A percentile compares a stretch with the other conserved stretches of the same genome.
Conservation (phyloP, 1,140 invertebrate genomes). For the Drosophila ananassae region DNA sequence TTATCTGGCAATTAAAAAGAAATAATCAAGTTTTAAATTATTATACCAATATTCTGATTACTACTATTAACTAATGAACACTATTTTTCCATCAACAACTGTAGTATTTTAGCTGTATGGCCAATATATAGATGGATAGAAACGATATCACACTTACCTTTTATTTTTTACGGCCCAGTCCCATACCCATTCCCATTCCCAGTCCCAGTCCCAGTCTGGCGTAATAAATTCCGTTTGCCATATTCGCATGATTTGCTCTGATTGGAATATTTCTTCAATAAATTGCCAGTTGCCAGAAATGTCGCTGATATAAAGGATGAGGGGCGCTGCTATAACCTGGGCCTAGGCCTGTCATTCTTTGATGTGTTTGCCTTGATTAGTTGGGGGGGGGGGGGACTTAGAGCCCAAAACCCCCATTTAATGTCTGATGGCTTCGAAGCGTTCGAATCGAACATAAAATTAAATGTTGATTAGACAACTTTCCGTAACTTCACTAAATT, state of each 20-base stretch:
- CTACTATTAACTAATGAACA: background rate
- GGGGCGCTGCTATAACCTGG: too few species aligned
- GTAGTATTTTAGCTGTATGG: conserved; percentile 1
- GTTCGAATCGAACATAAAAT: conserved; percentile 74
- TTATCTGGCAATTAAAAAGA: too few species aligned
- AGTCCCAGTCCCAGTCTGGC: conserved; percentile 32
- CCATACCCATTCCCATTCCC: background rate
- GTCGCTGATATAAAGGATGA: conserved; percentile 57
- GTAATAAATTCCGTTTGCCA: conserved; percentile 76
- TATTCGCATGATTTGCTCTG: conserved; percentile 81
- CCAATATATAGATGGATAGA: conserved; percentile 39
- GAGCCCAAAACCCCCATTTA: background rate
- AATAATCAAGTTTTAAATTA: background rate
- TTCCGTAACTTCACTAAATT: background rate
- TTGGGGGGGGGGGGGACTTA: conserved; percentile 22
- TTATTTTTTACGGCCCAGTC: conserved; percentile 70
- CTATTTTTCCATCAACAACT: background rate
- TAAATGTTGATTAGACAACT: conserved; percentile 72
- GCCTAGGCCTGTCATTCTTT: conserved; percentile 41
- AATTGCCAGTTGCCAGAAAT: conserved; percentile 76
- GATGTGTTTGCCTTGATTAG: conserved; percentile 76
- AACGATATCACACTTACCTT: conserved; percentile 81
- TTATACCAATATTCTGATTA: background rate
- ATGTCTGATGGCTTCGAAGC: conserved; percentile 44
- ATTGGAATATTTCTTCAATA: conserved; percentile 79